Base-by-base conservation (phyloP, 2,113 vertebrate genomes). In the Phylloscopus whistleri region DNA sequence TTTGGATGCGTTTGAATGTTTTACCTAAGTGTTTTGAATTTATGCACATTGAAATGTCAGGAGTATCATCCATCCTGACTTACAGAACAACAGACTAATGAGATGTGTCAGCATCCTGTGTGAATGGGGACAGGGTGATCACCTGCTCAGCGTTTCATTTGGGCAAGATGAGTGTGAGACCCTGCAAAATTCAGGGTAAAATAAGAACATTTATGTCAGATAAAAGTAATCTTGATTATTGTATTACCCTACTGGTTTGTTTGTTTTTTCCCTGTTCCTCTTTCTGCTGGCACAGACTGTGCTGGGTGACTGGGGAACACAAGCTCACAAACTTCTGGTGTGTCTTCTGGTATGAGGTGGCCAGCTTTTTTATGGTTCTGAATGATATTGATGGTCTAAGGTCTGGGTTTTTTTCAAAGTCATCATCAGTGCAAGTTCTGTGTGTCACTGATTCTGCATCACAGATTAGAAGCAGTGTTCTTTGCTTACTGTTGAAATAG, bases 1-100 rank as follows among this genome's bases (percentile, higher is more conserved):
- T 76, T 48, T 10, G 8, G 44, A 19, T 37, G 7, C 13, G 2
- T 76, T 86, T 64, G 35, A 49, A 30, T 70, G 41, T 78, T 92
- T 70, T 64, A 83, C 63, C 10, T 7, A 52, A 84, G 30, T 27
- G 2, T 6, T 81, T 59, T 78, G 73, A 55, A 51, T 84, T 72
- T 52, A 41, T 19, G 24, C 28, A 18, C 2, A 1, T 41, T 31
- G 49, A 79, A 69, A 62, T 26, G 33, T 64, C 26, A 44, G 12
- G 39, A 58, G 37, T 55, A 39, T 23, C 0, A 1, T 84, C 88
- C 7, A 1, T 62, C 33, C 85, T 53, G n/a, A 60, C 17, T 56
- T 64, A 8, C 0, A 1, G 19, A 51, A 59, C 39, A 62, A 3
- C 23, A 28, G 37, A 10, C 13, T 44, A 33, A 84, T 1, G 24